These are phyloP conservation scores for Natrix natrix DNA, from an alignment of 2,797 vertebrate genomes.

Conservation along the genomic window DNA sequence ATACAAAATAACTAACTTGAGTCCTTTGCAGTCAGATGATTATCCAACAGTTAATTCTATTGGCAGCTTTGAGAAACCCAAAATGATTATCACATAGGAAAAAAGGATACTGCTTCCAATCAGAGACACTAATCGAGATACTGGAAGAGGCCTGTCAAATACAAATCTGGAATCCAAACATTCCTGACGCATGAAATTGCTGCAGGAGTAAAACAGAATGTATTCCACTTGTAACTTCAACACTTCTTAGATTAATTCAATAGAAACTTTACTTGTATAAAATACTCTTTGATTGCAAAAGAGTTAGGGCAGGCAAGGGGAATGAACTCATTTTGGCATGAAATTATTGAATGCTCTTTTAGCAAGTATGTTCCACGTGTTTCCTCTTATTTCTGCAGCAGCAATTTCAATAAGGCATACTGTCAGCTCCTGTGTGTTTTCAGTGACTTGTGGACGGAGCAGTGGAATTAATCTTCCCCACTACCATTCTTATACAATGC, in stretches of 20 bases:
- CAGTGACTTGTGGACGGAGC: background rate
- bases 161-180: slow-evolving; percentile 98
- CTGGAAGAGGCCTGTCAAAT: slow-evolving; percentile 93
- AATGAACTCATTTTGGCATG: background rate
- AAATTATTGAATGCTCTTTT: background rate
- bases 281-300: background rate
- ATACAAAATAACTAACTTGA: background rate
- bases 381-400: background rate
- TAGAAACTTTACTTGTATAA: background rate
- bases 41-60: background rate
- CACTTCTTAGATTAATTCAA: background rate
- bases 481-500: background rate
- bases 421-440: background rate
- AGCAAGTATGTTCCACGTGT: background rate
- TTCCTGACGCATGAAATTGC: slow-evolving; percentile 99
- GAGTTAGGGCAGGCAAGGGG: background rate
- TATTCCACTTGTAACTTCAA: background rate
- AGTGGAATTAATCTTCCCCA: too few relatives aligned
- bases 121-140: slow-evolving; percentile 91
- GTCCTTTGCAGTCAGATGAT: background rate
- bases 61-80: background rate
- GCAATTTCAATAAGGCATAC: background rate
- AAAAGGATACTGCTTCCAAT: slow-evolving; percentile 98
- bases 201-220: slow-evolving; percentile 55
- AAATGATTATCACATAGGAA: background rate